A percentile compares a stretch with the other conserved stretches of the same genome.
Evolutionary conservation across 2,888 invertebrate genomes (phyloP).

Genomic region (Cylindroiulus punctatus): DNA sequence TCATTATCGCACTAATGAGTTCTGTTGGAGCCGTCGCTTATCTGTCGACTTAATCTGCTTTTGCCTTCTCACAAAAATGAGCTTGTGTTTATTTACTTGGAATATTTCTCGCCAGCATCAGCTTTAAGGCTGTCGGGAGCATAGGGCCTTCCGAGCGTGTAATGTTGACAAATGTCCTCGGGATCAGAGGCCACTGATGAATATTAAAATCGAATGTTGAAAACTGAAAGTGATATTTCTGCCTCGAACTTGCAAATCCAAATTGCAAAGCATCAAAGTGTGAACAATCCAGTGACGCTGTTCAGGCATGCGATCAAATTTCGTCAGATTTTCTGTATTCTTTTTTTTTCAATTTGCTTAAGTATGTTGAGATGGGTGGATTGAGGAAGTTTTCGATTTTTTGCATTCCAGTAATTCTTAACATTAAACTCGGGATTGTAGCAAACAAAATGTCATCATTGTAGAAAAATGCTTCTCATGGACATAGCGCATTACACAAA

Average conservation of each 20-base stretch:
- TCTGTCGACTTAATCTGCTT: conserved; percentile 12
- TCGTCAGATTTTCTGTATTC: neutral
- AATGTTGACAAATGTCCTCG: neutral
- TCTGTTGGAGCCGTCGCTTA: neutral
- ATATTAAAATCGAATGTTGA: conserved; percentile 21
- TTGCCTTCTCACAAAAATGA: neutral
- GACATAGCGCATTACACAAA: no score
- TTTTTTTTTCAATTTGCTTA: no score
- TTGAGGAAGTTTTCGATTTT: no score
- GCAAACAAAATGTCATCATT: no score
- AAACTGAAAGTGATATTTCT: neutral
- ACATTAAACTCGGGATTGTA: no score
- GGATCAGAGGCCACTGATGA: conserved; percentile 21
- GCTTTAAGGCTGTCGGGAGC: neutral
- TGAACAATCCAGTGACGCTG: neutral
- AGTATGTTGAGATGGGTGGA: no score
- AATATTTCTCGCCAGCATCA: neutral
- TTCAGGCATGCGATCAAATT: neutral
- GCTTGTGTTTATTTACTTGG: neutral
- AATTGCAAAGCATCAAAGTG: neutral
- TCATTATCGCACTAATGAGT: neutral
- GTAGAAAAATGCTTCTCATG: no score
- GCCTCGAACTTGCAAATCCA: neutral
- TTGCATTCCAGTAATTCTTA: no score
- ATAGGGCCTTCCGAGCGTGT: neutral